A percentile compares a stretch with the other conserved stretches of the same genome.
Conservation (phyloP, 2,888 invertebrate genomes). For the Eupithecia subumbrata region DNA sequence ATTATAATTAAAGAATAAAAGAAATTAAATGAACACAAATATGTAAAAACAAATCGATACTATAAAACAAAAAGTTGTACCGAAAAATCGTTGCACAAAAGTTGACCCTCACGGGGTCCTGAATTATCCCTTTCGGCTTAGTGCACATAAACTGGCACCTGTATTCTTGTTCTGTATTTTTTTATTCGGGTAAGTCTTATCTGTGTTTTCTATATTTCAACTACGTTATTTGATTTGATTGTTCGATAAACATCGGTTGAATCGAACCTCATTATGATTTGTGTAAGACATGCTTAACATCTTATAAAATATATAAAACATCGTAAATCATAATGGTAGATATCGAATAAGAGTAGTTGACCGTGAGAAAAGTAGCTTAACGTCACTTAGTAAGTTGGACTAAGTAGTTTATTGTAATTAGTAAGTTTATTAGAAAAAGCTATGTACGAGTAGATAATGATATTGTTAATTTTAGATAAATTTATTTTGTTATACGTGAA, state of each 20-base stretch:
- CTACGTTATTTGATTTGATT: background rate
- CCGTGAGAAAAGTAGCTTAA: constrained; percentile 49
- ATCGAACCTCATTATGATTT: background rate
- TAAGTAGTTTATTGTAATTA: constrained; percentile 49
- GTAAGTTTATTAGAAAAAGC: constrained; percentile 62
- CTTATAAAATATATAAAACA: background rate
- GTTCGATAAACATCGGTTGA: background rate
- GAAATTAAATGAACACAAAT: background rate
- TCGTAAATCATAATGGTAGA: background rate
- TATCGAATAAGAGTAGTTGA: constrained; percentile 44
- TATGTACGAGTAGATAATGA: constrained; percentile 50
- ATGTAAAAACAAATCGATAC: background rate
- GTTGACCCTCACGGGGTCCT: background rate
- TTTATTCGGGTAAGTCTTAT: background rate
- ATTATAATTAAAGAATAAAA: too few relatives aligned
- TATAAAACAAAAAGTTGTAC: background rate
- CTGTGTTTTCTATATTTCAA: background rate
- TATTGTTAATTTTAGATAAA: constrained; percentile 67
- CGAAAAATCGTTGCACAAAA: background rate
- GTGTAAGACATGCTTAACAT: background rate
- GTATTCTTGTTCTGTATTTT: background rate
- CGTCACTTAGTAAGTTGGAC: constrained; percentile 63
- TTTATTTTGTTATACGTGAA: constrained; percentile 77
- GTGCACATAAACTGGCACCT: background rate
- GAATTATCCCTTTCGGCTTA: background rate